Base-by-base conservation (phyloP, 1,140 invertebrate species). In the Bathynomus jamesi region DNA sequence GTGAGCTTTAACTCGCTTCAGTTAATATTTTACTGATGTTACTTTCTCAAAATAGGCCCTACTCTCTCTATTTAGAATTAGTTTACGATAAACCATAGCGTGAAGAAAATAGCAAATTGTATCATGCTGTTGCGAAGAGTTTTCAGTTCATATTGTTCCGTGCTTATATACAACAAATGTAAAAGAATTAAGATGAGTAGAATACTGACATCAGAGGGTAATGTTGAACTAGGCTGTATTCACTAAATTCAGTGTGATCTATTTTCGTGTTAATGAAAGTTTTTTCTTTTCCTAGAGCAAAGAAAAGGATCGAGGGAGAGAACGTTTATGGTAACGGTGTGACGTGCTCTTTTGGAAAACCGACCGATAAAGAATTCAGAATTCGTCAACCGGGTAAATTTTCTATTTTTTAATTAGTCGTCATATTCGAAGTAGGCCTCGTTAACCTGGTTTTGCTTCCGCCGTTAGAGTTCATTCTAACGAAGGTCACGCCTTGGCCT, bases 271-370 rank as follows among this genome's bases (percentile, higher is more conserved):
- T 2, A 46, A 21, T 28, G 11, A 65, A 73, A 25, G 30, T 21
- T 78, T 76, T 69, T 75, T 79, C 79, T 80, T 79, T 79, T 80
- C 83, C 63, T 78, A 93, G 91, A 82, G 91, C 91, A 76, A 85
- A 89, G 79, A 92, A 91, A 80, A 88, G 91, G 80, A 91, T 94
- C 87, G 88, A 92, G 80, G 91, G 90, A 73, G 90, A 92, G 82
- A 87, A 91, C 84, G 90, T 94, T 61, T 91, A 87, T 84, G 90
- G 91, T 29, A 86, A 86, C 31, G 89, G 89, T 84, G 92, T 94
- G 67, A 83, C 83, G 31, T 87, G 87, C 63, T 83, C 85, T 69
- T 76, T 73, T 61, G 72, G 72, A 28, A 73, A 73, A 40, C 68
- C 32, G 31, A 25, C 65, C 13, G 66, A 73, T 11, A 73, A 69